A percentile compares a stretch with the other conserved stretches of the same genome.
Conservation (phyloP, 2,797 vertebrate genomes). For the Silurus aristotelis region DNA sequence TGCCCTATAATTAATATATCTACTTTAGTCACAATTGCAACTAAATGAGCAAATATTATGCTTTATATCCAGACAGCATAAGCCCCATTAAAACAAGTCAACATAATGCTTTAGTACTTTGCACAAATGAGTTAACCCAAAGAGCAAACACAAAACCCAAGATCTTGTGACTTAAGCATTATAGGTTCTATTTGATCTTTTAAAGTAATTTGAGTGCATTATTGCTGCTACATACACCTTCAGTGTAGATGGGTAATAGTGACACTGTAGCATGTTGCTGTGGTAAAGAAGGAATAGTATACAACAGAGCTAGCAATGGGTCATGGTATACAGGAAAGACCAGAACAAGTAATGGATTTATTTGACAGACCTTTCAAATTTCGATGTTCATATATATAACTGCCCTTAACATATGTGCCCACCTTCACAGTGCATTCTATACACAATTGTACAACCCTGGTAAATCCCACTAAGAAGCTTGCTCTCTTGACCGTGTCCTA, state of each 20-base stretch:
- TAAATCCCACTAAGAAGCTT: background rate
- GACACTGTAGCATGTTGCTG: background rate
- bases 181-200: background rate
- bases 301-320: background rate
- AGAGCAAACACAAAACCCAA: background rate
- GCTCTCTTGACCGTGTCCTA: background rate
- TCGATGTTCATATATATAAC: background rate
- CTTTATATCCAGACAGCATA: background rate
- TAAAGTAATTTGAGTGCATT: background rate
- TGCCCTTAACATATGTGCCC: background rate
- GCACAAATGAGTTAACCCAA: background rate
- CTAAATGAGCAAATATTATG: background rate
- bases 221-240: background rate
- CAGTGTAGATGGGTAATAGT: background rate
- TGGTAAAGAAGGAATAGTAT: background rate
- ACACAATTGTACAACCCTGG: background rate
- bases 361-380: background rate
- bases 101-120: background rate
- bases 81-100: background rate
- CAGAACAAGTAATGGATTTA: background rate
- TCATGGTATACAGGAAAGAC: background rate
- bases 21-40: conserved; percentile 16
- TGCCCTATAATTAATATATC: conserved; percentile 50
- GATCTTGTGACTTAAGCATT: background rate
- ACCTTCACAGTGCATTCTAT: background rate